A percentile compares a stretch with the other conserved stretches of the same genome.
phyloP scores from a whole-genome alignment of 2,888 invertebrate genomes.

The Eristalis tenax region DNA sequence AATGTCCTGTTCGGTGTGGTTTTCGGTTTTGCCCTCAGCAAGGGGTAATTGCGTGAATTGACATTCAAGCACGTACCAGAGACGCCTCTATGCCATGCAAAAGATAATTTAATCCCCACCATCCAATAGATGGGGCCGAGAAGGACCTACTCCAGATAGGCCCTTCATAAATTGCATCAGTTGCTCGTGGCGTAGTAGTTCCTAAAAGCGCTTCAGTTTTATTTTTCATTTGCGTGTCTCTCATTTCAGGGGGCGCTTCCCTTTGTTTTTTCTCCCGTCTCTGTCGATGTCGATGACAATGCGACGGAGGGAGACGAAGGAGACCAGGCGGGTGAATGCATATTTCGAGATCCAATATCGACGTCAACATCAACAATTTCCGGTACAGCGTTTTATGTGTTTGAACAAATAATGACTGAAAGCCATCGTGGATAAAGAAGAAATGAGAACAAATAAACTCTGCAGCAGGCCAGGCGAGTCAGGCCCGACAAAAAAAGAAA shows the following conservation, averaged over 20 bases:
- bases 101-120: background rate
- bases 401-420: slow-evolving; percentile 38
- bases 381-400: slow-evolving; percentile 19
- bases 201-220: background rate
- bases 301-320: background rate
- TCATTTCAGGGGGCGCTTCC: background rate
- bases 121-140: background rate
- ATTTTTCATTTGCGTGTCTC: background rate
- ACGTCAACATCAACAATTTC: slow-evolving; percentile 40
- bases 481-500: background rate
- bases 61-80: slow-evolving; percentile 20
- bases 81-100: background rate
- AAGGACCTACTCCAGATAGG: background rate
- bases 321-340: background rate
- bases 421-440: slow-evolving; percentile 2
- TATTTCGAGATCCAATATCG: slow-evolving; percentile 13
- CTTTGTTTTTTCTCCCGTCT: background rate
- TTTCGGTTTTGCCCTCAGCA: background rate
- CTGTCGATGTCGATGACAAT: background rate
- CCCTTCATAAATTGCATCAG: background rate
- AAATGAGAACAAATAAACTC: slow-evolving; percentile 10
- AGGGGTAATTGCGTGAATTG: slow-evolving; percentile 17
- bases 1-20: background rate
- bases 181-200: background rate
- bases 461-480: background rate